Evolutionary conservation across 2,888 invertebrate species (phyloP), one percentile per base, ranked within the genome.

Genomic region (Drosophila lutescens): DNA sequence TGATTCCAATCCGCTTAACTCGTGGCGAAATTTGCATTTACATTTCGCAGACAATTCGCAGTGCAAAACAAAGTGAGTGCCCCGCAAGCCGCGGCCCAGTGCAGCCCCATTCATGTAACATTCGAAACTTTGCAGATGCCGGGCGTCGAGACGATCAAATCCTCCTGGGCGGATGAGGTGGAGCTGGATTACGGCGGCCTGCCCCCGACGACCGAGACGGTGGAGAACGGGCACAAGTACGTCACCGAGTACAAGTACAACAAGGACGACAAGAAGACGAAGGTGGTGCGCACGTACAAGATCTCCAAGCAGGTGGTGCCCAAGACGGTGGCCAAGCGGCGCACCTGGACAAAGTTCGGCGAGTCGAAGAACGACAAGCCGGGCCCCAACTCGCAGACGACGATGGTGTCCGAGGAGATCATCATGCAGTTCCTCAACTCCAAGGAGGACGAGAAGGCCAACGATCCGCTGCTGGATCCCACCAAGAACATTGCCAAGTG

Each of bases 311-410:
- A 97, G 80, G 95, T 96, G 62, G 97, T 97, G 3, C 97, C 97
- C 0, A 97, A 98, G 93, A 95, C 96, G 4, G 97, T 99, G 86
- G 99, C 99, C 0, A 94, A 95, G 75, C 95, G 99, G 74, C 99
- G 98, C 93, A 96, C 96, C 49, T 99, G 98, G 98, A 94, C 95
- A 56, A 99, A 99, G 92, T 99, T 98, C 93, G 99, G 99, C 10
- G 96, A 96, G 80, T 98, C 98, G 0, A 94, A 94, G 12, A 94
- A 93, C 90, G 99, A 99, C 91, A 97, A 98, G 84, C 97, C 98
- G n/a, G 99, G 99, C 0, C 99, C 99, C 0, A 98, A 99, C 92
- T 97, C 98, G 17, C 96, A 98, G n/a, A 99, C 98, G 6, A 99
- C 99, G 1, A 97, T 98, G 89, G 97, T 97, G 1, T 96, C 97